These are phyloP conservation scores for Strix uralensis DNA, from an alignment of 2,113 vertebrate species.

Conservation along the genomic window DNA sequence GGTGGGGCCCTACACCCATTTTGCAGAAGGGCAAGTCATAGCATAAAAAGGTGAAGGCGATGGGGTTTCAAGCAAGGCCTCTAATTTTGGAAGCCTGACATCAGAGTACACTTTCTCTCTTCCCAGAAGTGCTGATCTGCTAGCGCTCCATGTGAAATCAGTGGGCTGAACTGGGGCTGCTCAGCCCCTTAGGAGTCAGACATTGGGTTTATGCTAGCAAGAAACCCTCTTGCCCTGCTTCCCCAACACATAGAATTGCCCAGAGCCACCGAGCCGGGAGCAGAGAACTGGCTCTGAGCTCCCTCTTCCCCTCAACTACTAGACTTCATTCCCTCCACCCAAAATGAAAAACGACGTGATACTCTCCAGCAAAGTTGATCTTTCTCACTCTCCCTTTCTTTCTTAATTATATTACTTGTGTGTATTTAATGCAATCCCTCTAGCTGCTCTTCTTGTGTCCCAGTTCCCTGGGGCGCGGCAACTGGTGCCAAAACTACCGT, in stretches of 20 bases:
- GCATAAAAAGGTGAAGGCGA: neutral
- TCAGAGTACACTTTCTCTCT: neutral
- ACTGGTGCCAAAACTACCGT: neutral
- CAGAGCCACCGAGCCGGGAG: neutral
- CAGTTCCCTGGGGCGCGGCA: neutral
- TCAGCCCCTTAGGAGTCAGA: neutral
- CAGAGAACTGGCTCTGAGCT: neutral
- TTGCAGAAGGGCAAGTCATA: neutral
- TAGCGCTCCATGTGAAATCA: neutral
- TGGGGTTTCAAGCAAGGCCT: neutral
- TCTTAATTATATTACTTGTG: neutral
- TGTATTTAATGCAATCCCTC: neutral
- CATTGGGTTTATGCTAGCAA: neutral
- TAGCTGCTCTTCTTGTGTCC: conserved; percentile 22
- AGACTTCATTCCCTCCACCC: neutral
- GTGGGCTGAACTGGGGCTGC: neutral
- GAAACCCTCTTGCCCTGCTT: neutral
- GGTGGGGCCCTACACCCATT: conserved; percentile 4
- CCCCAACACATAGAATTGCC: accelerated
- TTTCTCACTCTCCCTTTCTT: conserved; percentile 15
- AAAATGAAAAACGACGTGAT: neutral
- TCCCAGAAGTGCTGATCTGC: neutral
- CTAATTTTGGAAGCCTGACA: conserved; percentile 14
- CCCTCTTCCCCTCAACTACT: neutral
- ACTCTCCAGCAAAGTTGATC: neutral